Evolutionary conservation across 92 coral and sea anemone genomes (phyloP).

Genomic region (Desmophyllum pertusum): DNA sequence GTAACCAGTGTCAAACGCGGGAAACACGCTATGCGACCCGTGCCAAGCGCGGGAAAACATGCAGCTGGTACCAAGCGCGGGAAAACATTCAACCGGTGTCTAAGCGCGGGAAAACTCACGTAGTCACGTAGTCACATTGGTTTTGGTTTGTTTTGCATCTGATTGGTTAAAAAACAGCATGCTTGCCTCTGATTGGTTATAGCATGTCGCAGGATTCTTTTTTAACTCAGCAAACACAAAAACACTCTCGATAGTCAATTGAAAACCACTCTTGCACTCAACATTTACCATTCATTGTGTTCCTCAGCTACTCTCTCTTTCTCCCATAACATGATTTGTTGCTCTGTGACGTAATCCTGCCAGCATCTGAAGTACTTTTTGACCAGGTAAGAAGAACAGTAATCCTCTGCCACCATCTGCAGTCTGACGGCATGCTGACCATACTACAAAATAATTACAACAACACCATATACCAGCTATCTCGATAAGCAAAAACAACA

Average conservation of each 20-base stretch:
- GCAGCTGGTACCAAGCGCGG: not conserved
- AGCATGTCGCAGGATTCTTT: not conserved
- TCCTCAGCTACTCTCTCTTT: slow-evolving; percentile 91
- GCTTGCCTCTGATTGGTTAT: not conserved
- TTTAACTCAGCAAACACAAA: not conserved
- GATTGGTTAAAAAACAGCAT: too few relatives aligned
- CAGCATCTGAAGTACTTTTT: slow-evolving; percentile 82
- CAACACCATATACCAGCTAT: not conserved
- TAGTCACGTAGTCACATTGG: too few relatives aligned
- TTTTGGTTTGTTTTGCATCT: not conserved
- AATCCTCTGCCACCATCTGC: slow-evolving; percentile 82
- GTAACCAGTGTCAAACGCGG: too few relatives aligned
- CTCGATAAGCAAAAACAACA: not conserved
- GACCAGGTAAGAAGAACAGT: slow-evolving; percentile 70
- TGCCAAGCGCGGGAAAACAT: slow-evolving; percentile 10
- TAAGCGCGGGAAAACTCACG: too few relatives aligned
- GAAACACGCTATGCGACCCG: too few relatives aligned
- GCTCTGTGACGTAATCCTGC: slow-evolving; percentile 88
- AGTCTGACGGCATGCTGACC: slow-evolving; percentile 91
- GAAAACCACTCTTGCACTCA: not conserved
- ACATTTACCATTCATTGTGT: slow-evolving; percentile 78
- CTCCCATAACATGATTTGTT: slow-evolving; percentile 95
- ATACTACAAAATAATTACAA: slow-evolving; percentile 48
- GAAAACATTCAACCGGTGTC: not conserved
- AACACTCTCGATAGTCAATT: too few relatives aligned